Conservation (phyloP, 1,140 invertebrate species). For the Amyelois transitella region DNA sequence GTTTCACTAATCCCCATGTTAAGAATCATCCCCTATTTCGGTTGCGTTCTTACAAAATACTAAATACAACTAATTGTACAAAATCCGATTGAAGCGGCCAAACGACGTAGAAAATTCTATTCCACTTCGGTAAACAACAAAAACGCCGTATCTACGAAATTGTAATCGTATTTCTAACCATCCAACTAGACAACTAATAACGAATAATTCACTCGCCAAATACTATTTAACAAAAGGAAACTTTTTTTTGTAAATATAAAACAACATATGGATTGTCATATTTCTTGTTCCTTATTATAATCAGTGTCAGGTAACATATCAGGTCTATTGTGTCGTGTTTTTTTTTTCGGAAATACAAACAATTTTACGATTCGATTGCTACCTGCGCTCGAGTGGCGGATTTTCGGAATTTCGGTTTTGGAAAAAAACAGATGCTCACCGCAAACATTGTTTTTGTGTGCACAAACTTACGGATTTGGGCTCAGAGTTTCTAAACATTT, state of each 20-base stretch:
- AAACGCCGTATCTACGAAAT: conserved; percentile 41
- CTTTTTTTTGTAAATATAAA: conserved; percentile 34
- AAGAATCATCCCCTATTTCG: conserved; percentile 26
- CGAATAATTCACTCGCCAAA: conserved; percentile 44
- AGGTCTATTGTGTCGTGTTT: conserved; percentile 47
- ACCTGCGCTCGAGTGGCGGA: conserved; percentile 64
- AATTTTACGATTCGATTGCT: conserved; percentile 61
- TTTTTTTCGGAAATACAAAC: conserved; percentile 71
- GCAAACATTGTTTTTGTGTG: conserved; percentile 69
- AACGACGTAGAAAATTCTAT: conserved; percentile 50
- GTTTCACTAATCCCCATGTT: background rate
- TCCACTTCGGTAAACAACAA: conserved; percentile 39
- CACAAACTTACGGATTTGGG: conserved; percentile 31
- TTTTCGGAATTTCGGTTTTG: conserved; percentile 62
- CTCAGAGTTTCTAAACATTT: conserved; percentile 37
- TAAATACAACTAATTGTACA: conserved; percentile 51
- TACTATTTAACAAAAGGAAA: conserved; percentile 13
- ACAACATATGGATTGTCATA: conserved; percentile 65
- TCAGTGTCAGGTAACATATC: conserved; percentile 61
- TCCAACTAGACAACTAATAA: conserved; percentile 42
- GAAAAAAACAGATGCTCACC: conserved; percentile 63
- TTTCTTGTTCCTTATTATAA: conserved; percentile 69
- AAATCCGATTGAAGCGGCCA: conserved; percentile 51
- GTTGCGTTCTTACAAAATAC: conserved; percentile 36
- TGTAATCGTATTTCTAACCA: conserved; percentile 45